Evolutionary conservation across 2,113 vertebrate species (phyloP).

Genomic region (Ageneiosus marmoratus): DNA sequence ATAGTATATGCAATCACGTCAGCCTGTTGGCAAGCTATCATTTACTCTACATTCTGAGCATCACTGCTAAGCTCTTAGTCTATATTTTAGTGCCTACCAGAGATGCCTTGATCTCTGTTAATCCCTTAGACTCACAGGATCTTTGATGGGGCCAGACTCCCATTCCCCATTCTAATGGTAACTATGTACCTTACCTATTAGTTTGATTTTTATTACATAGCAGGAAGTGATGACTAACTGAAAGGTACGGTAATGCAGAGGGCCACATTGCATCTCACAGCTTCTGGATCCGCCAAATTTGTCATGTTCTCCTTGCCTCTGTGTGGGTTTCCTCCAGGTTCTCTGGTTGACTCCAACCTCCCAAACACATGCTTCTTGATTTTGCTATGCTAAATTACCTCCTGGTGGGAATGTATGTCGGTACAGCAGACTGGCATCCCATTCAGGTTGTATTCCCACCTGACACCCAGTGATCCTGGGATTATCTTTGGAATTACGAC

Average conservation of each 20-base stretch:
- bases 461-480: neutral
- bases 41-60: constrained; percentile 41
- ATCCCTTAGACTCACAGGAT: constrained; percentile 24
- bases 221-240: neutral
- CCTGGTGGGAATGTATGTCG: neutral
- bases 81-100: constrained; percentile 40
- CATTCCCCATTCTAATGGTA: neutral
- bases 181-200: neutral
- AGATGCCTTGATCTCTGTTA: constrained; percentile 19
- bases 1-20: constrained; percentile 50
- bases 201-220: neutral
- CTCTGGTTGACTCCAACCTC: neutral
- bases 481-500: neutral
- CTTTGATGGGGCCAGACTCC: constrained; percentile 10
- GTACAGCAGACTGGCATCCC: neutral
- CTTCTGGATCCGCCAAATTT: neutral
- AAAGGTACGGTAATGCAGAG: neutral
- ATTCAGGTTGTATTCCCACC: neutral
- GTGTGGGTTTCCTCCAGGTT: neutral
- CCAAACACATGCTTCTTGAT: neutral
- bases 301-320: neutral
- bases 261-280: neutral
- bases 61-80: constrained; percentile 37
- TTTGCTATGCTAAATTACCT: neutral
- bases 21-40: constrained; percentile 33